These are phyloP conservation scores for Drosophila carrolli DNA, from an alignment of 1,140 invertebrate genomes.

Conservation along the genomic window DNA sequence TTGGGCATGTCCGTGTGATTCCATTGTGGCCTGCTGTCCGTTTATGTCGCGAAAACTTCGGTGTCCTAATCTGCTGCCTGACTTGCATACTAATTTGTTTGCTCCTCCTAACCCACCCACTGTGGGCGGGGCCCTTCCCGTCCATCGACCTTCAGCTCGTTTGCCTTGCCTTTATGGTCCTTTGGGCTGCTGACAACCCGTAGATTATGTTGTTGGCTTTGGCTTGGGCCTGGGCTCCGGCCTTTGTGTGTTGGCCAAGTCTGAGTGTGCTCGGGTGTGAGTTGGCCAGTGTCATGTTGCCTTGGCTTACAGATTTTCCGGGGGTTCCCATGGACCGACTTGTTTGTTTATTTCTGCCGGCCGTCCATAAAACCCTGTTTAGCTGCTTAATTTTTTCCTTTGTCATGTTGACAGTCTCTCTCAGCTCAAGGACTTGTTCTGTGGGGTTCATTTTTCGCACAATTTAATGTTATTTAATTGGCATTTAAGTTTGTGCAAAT, in stretches of 20 bases:
- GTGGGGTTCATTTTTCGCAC: slow-evolving; percentile 72
- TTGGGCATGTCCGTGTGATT: slow-evolving; percentile 7
- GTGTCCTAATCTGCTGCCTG: slow-evolving; percentile 81
- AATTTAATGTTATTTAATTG: slow-evolving; percentile 84
- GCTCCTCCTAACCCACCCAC: slow-evolving; percentile 26
- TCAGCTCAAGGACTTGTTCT: slow-evolving; percentile 55
- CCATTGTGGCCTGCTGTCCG: slow-evolving; percentile 66
- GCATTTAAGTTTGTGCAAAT: slow-evolving; percentile 78
- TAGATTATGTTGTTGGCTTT: slow-evolving; percentile 83
- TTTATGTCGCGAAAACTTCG: slow-evolving; percentile 83
- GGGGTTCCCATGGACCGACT: slow-evolving; percentile 37
- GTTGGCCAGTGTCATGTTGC: slow-evolving; percentile 50
- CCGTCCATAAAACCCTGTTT: slow-evolving; percentile 76
- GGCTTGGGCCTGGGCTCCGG: slow-evolving; percentile 29
- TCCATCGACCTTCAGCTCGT: slow-evolving; percentile 14
- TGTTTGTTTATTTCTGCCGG: slow-evolving; percentile 69
- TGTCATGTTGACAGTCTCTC: slow-evolving; percentile 77
- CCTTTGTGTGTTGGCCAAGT: slow-evolving; percentile 45
- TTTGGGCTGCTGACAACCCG: slow-evolving; percentile 77
- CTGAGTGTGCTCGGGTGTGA: slow-evolving; percentile 36
- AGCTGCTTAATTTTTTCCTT: slow-evolving; percentile 83
- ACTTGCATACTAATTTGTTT: slow-evolving; percentile 84
- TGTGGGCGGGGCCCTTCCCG: slow-evolving; percentile 9
- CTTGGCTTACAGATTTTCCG: slow-evolving; percentile 64
- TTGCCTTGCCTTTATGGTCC: slow-evolving; percentile 68